phyloP scores from a whole-genome alignment of 2,113 vertebrate genomes.

The Seriola dumerili region DNA sequence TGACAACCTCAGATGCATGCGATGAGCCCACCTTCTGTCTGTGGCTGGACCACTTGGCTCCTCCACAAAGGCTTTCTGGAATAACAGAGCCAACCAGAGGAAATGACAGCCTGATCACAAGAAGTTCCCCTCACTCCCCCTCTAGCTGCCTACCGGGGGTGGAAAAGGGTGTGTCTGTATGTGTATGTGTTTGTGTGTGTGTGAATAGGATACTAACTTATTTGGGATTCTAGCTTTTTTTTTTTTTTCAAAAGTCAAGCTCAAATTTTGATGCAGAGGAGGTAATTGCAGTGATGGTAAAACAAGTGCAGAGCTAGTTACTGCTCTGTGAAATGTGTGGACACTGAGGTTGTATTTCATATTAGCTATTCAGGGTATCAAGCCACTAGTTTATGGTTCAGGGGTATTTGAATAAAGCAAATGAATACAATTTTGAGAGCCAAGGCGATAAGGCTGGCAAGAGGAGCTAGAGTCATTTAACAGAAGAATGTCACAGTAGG shows the following conservation, averaged over 20 bases:
- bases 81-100: constrained; percentile 81
- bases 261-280: background rate
- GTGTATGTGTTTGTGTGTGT: background rate
- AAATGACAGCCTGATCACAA: constrained; percentile 84
- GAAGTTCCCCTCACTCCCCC: constrained; percentile 45
- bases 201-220: constrained; percentile 28
- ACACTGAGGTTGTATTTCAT: background rate
- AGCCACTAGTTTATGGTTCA: background rate
- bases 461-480: background rate
- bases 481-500: constrained; percentile 50
- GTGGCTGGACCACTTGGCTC: constrained; percentile 79
- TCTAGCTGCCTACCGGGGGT: constrained; percentile 58
- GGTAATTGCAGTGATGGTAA: background rate
- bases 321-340: background rate
- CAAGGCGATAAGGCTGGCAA: background rate
- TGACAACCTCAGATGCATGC: constrained; percentile 79
- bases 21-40: constrained; percentile 82
- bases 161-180: constrained; percentile 18
- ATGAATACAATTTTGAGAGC: background rate
- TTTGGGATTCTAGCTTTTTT: constrained; percentile 35
- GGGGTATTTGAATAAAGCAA: background rate
- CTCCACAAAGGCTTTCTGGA: constrained; percentile 80
- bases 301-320: background rate
- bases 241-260: constrained; percentile 34
- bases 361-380: background rate